Conservation (phyloP, 2,113 vertebrate species). For the Peromyscus polionotus region DNA sequence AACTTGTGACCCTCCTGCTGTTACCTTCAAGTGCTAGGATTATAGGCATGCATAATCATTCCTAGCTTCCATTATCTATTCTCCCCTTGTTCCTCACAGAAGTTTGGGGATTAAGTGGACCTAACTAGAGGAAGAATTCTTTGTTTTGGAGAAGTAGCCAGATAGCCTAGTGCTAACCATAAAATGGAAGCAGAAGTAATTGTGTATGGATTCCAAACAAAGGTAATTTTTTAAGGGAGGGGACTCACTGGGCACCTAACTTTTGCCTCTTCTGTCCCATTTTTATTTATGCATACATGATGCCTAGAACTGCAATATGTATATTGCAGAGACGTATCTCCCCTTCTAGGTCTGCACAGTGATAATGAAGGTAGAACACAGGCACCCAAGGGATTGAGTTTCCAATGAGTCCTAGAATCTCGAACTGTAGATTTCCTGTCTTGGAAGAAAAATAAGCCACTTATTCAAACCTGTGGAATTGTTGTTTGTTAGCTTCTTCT, state of each 20-base stretch:
- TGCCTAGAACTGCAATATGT: not conserved
- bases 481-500: conserved; percentile 6
- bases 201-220: not conserved
- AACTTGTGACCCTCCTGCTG: not conserved
- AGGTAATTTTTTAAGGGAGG: not conserved
- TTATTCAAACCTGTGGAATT: conserved; percentile 16
- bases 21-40: not conserved
- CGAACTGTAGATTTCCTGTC: not conserved
- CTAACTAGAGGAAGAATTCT: not conserved
- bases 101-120: not conserved
- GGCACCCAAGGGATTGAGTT: not conserved
- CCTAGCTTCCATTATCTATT: not conserved
- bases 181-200: not conserved
- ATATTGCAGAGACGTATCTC: not conserved
- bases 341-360: not conserved
- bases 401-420: not conserved
- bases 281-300: conserved; percentile 10
- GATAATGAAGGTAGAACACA: not conserved
- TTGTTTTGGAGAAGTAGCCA: not conserved
- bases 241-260: not conserved
- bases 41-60: not conserved
- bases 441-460: not conserved
- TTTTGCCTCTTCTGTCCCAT: not conserved
- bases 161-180: not conserved
- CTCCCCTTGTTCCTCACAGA: conserved; percentile 12